Conservation (phyloP, 2,888 invertebrate genomes). For the Drosophila nr. perissopoda region DNA sequence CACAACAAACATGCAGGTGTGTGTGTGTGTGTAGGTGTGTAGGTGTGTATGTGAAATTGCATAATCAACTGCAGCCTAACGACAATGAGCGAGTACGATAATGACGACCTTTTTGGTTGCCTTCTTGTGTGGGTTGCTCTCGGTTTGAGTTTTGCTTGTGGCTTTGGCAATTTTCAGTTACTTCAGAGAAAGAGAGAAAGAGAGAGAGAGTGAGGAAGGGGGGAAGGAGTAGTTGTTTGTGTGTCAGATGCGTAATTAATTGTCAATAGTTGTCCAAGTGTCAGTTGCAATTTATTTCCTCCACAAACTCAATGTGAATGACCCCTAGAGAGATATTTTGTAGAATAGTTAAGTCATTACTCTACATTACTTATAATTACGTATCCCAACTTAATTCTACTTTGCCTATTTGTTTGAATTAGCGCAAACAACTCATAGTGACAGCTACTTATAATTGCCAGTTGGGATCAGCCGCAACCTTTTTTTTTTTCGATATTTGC, state of each 20-base stretch:
- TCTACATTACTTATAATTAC: background rate
- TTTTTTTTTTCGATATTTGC: slow-evolving; percentile 65
- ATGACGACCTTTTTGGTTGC: slow-evolving; percentile 25
- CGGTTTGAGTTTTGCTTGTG: slow-evolving; percentile 24
- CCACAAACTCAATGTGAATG: slow-evolving; percentile 43
- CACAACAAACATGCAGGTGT: slow-evolving; percentile 4
- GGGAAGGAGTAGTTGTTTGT: slow-evolving; percentile 6
- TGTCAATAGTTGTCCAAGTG: slow-evolving; percentile 75
- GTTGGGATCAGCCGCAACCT: slow-evolving; percentile 34
- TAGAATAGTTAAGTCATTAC: background rate
- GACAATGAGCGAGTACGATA: slow-evolving; percentile 16
- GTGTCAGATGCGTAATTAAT: slow-evolving; percentile 70
- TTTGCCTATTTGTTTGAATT: slow-evolving; percentile 8
- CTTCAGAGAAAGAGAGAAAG: slow-evolving; percentile 1
- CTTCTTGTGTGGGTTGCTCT: slow-evolving; percentile 21
- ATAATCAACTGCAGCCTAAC: slow-evolving; percentile 43
- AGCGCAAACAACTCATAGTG: slow-evolving; percentile 30
- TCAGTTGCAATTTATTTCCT: slow-evolving; percentile 75
- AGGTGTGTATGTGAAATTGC: slow-evolving; percentile 9
- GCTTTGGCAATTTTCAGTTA: slow-evolving; percentile 15
- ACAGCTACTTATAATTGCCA: slow-evolving; percentile 37
- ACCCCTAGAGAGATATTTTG: slow-evolving; percentile 26
- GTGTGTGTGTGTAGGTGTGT: slow-evolving; percentile 9
- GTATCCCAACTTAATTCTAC: background rate
- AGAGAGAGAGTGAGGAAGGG: background rate